These are phyloP conservation scores for Tupaia chinensis DNA, from an alignment of 2,113 vertebrate species.

Conservation along the genomic window DNA sequence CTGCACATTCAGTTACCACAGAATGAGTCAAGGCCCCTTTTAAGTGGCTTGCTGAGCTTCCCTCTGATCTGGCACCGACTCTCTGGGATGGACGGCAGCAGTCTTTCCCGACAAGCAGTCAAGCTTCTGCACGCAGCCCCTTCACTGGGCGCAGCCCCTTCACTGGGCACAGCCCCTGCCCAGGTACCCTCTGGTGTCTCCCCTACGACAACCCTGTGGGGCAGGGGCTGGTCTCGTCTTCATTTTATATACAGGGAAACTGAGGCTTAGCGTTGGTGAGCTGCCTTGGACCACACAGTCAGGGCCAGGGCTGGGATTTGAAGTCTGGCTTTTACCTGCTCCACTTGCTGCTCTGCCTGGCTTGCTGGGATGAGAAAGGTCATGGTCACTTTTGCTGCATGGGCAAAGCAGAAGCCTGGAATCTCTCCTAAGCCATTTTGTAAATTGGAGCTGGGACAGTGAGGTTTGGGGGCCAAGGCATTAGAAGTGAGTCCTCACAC, in stretches of 20 bases:
- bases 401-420: neutral
- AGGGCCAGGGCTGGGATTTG: neutral
- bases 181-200: neutral
- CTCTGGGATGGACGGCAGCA: conserved; percentile 39
- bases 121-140: too few relatives aligned
- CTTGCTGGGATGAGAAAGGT: neutral
- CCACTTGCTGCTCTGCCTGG: neutral
- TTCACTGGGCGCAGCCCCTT: neutral
- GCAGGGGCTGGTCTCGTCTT: neutral
- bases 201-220: accelerated
- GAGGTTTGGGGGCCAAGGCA: neutral
- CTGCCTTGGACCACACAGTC: neutral
- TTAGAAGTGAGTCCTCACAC: neutral
- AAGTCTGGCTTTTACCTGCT: neutral
- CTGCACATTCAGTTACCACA: conserved; percentile 58
- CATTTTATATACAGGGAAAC: neutral
- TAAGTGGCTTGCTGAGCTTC: conserved; percentile 62
- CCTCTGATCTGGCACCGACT: conserved; percentile 56
- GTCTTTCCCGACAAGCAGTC: neutral
- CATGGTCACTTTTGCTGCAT: neutral
- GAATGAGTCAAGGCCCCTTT: conserved; percentile 72
- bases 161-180: neutral
- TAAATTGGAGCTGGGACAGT: neutral
- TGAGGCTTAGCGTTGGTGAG: neutral
- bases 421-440: too few relatives aligned